Evolutionary conservation across 1,140 invertebrate species (phyloP).

Genomic region (Pseudoatta argentina): DNA sequence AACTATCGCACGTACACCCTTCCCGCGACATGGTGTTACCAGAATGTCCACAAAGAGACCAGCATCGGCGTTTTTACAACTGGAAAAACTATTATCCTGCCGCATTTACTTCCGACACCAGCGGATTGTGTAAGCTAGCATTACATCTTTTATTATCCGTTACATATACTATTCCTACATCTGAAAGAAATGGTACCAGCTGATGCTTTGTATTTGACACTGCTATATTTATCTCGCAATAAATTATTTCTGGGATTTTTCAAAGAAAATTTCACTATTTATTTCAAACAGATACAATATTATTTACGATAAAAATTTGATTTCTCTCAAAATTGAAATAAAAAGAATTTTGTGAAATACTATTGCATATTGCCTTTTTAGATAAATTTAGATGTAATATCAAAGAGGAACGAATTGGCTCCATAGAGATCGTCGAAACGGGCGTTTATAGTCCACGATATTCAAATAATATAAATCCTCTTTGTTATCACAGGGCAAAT

Average conservation of each 20-base stretch:
- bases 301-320: conserved; percentile 29
- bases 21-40: conserved; percentile 11
- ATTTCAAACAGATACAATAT: not conserved
- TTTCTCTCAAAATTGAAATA: conserved; percentile 21
- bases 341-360: not conserved
- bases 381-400: conserved; percentile 55
- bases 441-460: conserved; percentile 68
- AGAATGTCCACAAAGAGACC: conserved; percentile 39
- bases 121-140: not conserved
- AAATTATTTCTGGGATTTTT: too few relatives aligned
- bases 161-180: conserved; percentile 31
- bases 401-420: conserved; percentile 70
- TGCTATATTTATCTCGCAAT: not conserved
- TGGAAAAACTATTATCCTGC: conserved; percentile 59
- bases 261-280: not conserved
- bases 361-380: conserved; percentile 10
- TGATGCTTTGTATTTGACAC: not conserved
- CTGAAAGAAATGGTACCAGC: not conserved
- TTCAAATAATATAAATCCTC: conserved; percentile 81
- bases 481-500: conserved; percentile 78
- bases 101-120: not conserved
- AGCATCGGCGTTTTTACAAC: conserved; percentile 53
- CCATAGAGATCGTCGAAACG: conserved; percentile 70
- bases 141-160: conserved; percentile 34
- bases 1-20: conserved; percentile 63